Conservation (phyloP, 1,140 invertebrate species). For the Samia ricini region DNA sequence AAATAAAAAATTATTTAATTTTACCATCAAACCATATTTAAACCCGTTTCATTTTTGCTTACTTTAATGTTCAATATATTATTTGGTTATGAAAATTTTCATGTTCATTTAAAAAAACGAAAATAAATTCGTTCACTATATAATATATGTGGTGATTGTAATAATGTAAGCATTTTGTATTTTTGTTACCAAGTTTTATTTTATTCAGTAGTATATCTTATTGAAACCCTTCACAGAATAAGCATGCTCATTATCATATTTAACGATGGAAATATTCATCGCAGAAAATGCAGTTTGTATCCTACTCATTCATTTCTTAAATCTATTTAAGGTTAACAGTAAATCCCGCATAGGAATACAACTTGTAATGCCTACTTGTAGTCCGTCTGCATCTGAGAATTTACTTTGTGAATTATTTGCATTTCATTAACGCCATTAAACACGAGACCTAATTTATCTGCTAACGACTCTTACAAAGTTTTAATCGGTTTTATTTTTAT, state of each 20-base stretch:
- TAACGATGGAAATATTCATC: not conserved
- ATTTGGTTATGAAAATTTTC: no score
- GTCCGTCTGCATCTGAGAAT: conserved; percentile 47
- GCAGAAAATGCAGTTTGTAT: not conserved
- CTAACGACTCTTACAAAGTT: conserved; percentile 19
- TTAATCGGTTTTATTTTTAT: conserved; percentile 3
- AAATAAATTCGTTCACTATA: no score
- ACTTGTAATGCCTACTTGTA: not conserved
- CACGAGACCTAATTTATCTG: conserved; percentile 59
- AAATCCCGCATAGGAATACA: not conserved
- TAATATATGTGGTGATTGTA: no score
- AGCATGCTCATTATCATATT: not conserved
- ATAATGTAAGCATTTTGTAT: no score
- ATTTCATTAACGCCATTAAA: conserved; percentile 64
- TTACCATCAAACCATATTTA: no score
- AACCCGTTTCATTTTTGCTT: no score
- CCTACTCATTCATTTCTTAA: not conserved
- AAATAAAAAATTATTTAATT: no score
- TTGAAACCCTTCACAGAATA: not conserved
- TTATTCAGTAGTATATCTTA: not conserved
- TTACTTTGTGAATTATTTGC: conserved; percentile 55
- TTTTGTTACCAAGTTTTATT: no score
- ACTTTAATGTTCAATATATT: no score
- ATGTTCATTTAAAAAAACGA: no score
- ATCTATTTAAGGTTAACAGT: not conserved